phyloP scores from a whole-genome alignment of 2,113 vertebrate genomes.

The Ciconia boyciana region DNA sequence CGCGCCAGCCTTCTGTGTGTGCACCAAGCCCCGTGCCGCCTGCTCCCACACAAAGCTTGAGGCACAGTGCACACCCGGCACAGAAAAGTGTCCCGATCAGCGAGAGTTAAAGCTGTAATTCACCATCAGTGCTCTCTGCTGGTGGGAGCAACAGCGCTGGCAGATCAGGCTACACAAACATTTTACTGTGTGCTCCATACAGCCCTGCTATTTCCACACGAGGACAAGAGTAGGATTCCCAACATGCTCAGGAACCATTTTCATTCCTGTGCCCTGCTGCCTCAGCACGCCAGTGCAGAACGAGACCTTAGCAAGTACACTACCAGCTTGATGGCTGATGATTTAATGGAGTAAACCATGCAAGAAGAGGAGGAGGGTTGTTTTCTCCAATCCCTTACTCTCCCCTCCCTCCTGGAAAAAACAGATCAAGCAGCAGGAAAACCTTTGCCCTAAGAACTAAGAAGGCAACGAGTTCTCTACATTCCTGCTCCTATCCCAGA shows the following conservation, averaged over 20 bases:
- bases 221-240: neutral
- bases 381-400: constrained; percentile 19
- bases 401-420: constrained; percentile 20
- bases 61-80: neutral
- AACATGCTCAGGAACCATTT: neutral
- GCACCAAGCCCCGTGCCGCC: neutral
- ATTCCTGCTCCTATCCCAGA: neutral
- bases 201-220: neutral
- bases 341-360: neutral
- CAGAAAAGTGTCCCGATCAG: accelerated
- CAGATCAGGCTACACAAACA: neutral
- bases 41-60: neutral
- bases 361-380: neutral
- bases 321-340: neutral
- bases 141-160: neutral
- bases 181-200: neutral
- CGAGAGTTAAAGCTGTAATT: neutral
- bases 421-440: neutral
- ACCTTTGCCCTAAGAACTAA: constrained; percentile 37
- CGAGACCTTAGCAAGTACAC: neutral
- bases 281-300: neutral
- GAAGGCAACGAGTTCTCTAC: neutral
- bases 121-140: neutral
- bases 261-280: neutral
- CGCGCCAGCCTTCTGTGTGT: accelerated